Percentiles rank a stretch among this genome's conserved stretches.
Evolutionary conservation across 1,140 invertebrate species (phyloP).

Genomic region (Parasteatoda tepidariorum): DNA sequence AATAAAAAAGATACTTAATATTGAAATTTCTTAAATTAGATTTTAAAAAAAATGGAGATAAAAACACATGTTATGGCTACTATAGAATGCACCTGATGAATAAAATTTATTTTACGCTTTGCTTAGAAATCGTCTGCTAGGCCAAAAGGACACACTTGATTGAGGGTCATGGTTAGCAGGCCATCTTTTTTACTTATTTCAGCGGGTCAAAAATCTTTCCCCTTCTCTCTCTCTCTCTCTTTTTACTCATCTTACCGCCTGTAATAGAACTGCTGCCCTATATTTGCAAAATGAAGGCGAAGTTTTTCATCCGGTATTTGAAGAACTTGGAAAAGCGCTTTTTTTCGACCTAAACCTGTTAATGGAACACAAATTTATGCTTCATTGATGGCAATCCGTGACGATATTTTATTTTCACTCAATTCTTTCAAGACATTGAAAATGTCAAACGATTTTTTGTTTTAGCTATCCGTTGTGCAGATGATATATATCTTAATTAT

Average conservation of each 20-base stretch:
- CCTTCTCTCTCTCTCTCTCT: neutral
- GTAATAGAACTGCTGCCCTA: slow-evolving; percentile 21
- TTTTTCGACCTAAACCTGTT: neutral
- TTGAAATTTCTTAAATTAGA: no score
- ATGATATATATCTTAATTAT: no score
- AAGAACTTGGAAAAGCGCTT: neutral
- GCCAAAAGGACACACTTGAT: slow-evolving; percentile 58
- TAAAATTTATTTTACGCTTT: slow-evolving; percentile 12
- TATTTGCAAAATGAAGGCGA: neutral
- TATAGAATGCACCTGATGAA: no score
- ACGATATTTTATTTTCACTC: no score
- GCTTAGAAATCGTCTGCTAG: slow-evolving; percentile 10
- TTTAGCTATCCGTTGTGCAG: no score
- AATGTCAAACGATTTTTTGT: no score
- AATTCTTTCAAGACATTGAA: no score
- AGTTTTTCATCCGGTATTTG: slow-evolving; percentile 13
- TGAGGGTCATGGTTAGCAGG: slow-evolving; percentile 57
- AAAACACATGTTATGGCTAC: no score
- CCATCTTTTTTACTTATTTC: slow-evolving; percentile 21
- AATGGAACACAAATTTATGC: no score
- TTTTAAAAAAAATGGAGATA: no score
- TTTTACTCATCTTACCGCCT: slow-evolving; percentile 16
- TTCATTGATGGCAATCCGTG: no score
- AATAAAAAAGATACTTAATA: no score
- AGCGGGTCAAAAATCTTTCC: slow-evolving; percentile 43